A percentile compares a stretch with the other conserved stretches of the same genome.
These are phyloP conservation scores for Ochropleura leucogaster DNA, from an alignment of 2,888 invertebrate genomes.

Conservation along the genomic window DNA sequence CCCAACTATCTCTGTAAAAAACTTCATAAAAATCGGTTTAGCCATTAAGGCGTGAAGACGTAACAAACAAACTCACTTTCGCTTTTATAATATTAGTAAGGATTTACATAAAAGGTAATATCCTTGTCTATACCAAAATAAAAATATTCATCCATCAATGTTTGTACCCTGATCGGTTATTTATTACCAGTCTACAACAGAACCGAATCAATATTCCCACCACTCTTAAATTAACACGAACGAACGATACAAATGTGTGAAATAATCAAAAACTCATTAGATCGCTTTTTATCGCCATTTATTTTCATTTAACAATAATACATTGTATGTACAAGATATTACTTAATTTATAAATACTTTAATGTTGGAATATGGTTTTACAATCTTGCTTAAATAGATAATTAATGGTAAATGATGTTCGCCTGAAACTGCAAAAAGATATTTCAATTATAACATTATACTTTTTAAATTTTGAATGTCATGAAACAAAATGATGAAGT, in stretches of 20 bases:
- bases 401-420: neutral
- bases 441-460: no score
- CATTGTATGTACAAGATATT: conserved; percentile 15
- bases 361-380: neutral
- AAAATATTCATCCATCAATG: conserved; percentile 25
- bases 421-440: no score
- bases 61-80: no score
- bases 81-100: no score
- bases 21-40: no score
- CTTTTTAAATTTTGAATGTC: no score
- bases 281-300: conserved; percentile 31
- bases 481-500: no score
- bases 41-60: no score
- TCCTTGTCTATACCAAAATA: no score
- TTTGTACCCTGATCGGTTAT: neutral
- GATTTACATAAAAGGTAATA: no score
- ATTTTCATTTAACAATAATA: conserved; percentile 35
- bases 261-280: conserved; percentile 61
- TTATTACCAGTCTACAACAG: conserved; percentile 9
- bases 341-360: conserved; percentile 7
- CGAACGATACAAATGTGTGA: conserved; percentile 26
- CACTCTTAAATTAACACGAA: conserved; percentile 1
- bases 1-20: no score
- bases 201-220: conserved; percentile 15
- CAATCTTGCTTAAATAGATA: neutral